Percentiles rank a stretch among this genome's conserved stretches.
Evolutionary conservation across 2,888 invertebrate genomes (phyloP).

Genomic region (Mimumesa dahlbomi): DNA sequence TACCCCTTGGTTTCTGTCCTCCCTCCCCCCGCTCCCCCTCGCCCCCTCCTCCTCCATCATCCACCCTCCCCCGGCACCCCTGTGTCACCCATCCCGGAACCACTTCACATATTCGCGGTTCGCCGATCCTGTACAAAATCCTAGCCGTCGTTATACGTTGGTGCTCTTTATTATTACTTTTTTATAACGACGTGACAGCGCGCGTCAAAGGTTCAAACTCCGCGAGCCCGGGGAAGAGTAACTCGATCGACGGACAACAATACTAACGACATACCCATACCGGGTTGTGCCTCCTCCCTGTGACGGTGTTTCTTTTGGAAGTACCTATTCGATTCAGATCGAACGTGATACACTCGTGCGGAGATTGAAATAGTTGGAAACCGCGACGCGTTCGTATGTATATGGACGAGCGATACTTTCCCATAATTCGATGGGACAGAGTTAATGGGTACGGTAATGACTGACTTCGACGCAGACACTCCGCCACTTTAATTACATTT

Average conservation of each 20-base stretch:
- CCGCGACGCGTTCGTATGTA: background rate
- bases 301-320: constrained; percentile 8
- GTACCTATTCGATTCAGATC: constrained; percentile 27
- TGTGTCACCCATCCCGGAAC: constrained; percentile 51
- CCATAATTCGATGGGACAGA: constrained; percentile 26
- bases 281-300: background rate
- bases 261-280: constrained; percentile 51
- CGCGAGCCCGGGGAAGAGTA: constrained; percentile 12
- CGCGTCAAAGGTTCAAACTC: constrained; percentile 53
- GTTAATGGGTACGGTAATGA: constrained; percentile 43
- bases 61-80: constrained; percentile 38
- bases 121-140: constrained; percentile 75
- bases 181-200: constrained; percentile 67
- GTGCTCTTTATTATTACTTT: constrained; percentile 72
- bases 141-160: constrained; percentile 74
- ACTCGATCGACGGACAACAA: constrained; percentile 57
- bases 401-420: background rate
- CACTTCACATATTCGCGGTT: constrained; percentile 76
- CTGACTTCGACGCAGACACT: constrained; percentile 23
- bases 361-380: constrained; percentile 26
- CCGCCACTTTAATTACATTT: constrained; percentile 3
- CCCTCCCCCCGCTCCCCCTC: background rate
- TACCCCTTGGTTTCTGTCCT: too few relatives aligned
- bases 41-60: background rate
- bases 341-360: constrained; percentile 19